Percentiles rank a stretch among this genome's conserved stretches.
Evolutionary conservation across 2,797 vertebrate species (phyloP).

Genomic region (Picus viridis): DNA sequence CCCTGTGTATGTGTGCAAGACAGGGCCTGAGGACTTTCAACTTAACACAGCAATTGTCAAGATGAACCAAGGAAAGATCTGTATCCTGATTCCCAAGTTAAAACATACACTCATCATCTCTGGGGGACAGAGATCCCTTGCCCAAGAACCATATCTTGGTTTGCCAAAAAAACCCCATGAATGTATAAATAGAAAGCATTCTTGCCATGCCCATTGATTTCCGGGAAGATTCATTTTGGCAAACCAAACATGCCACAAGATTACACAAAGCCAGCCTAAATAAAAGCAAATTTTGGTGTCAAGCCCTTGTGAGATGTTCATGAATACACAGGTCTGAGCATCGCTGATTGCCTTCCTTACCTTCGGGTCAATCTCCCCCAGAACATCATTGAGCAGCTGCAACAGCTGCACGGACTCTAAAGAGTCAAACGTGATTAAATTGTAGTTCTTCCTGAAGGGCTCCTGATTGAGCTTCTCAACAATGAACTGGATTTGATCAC

Average conservation of each 20-base stretch:
- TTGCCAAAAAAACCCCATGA: neutral
- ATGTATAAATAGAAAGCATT: neutral
- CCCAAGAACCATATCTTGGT: constrained; percentile 1
- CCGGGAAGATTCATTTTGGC: neutral
- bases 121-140: neutral
- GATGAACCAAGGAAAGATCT: constrained; percentile 2
- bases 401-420: constrained; percentile 91
- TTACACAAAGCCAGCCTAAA: neutral
- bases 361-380: constrained; percentile 96
- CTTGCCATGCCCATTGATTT: constrained; percentile 2
- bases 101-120: neutral
- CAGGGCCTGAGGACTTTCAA: neutral
- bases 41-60: neutral
- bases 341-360: constrained; percentile 73
- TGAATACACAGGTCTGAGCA: neutral
- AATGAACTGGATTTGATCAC: constrained; percentile 93
- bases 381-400: constrained; percentile 92
- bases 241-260: neutral
- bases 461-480: constrained; percentile 95
- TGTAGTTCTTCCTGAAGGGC: constrained; percentile 94
- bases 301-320: neutral
- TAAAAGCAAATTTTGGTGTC: neutral
- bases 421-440: constrained; percentile 96
- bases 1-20: neutral
- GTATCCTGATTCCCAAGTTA: neutral